These are phyloP conservation scores for Pomatorhinus ruficollis DNA, from an alignment of 2,113 vertebrate species.

Conservation along the genomic window DNA sequence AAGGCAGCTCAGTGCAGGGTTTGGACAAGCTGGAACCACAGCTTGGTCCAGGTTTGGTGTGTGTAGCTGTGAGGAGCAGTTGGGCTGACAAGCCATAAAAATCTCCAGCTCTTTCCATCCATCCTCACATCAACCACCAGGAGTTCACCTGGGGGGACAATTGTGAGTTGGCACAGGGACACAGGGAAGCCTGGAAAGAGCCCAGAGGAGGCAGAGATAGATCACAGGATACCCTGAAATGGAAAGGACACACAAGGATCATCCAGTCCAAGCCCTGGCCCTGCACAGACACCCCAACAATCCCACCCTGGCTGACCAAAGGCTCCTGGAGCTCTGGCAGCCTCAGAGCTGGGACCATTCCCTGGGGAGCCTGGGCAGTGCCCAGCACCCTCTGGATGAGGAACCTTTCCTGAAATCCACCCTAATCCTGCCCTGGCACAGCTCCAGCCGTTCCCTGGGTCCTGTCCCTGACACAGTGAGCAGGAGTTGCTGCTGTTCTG, in stretches of 20 bases:
- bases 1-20: background rate
- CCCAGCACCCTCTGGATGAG: background rate
- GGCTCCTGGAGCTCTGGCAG: background rate
- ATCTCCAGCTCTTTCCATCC: background rate
- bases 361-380: background rate
- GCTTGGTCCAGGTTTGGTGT: background rate
- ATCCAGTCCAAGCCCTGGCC: rapidly evolving
- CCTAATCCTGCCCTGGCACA: rapidly evolving
- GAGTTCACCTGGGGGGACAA: background rate
- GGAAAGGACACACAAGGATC: background rate
- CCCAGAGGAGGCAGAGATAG: background rate
- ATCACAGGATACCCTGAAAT: background rate
- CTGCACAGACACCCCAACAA: background rate
- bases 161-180: background rate
- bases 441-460: too few species aligned
- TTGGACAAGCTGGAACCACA: background rate
- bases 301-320: background rate
- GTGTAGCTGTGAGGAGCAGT: background rate
- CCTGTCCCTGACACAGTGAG: background rate
- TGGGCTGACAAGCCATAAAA: background rate
- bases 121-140: background rate
- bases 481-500: background rate
- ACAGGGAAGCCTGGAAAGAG: background rate
- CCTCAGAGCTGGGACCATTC: background rate
- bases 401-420: rapidly evolving